A percentile compares a stretch with the other conserved stretches of the same genome.
phyloP scores from a whole-genome alignment of 2,113 vertebrate species.

The Thomomys bottae region DNA sequence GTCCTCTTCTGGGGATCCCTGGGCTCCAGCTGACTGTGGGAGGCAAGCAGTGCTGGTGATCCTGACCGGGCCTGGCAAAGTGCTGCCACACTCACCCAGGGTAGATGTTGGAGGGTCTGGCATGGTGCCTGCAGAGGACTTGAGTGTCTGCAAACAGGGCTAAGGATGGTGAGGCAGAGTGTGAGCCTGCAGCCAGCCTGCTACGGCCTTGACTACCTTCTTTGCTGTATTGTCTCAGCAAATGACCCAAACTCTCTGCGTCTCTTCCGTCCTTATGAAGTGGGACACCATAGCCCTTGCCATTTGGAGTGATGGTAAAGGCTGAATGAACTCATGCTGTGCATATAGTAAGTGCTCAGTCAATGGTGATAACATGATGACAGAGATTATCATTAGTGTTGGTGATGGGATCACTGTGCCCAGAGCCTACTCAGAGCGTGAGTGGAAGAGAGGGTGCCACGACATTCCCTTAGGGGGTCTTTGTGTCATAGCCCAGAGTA shows the following conservation, averaged over 20 bases:
- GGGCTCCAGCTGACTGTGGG: not conserved
- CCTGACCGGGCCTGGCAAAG: not conserved
- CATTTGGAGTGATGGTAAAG: not conserved
- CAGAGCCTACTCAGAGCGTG: not conserved
- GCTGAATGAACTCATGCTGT: not conserved
- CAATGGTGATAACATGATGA: not conserved
- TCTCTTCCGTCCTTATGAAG: not conserved
- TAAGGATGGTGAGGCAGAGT: not conserved
- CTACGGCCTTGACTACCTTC: not conserved
- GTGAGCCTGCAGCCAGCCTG: not conserved
- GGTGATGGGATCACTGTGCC: too few relatives aligned
- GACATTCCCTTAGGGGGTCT: not conserved
- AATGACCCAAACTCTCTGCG: not conserved
- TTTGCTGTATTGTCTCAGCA: constrained; percentile 7
- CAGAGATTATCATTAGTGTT: not conserved
- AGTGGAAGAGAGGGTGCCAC: not conserved
- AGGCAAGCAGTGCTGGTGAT: not conserved
- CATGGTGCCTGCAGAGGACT: not conserved
- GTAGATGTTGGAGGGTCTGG: not conserved
- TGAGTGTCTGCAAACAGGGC: not conserved
- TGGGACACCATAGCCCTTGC: not conserved
- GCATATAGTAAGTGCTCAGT: not conserved
- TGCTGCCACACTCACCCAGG: not conserved
- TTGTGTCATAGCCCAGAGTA: not conserved
- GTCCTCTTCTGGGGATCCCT: not conserved